Evolutionary conservation across 2,113 vertebrate species (phyloP), one percentile per base, ranked within the genome.

Genomic region (Hippocampus zosterae): DNA sequence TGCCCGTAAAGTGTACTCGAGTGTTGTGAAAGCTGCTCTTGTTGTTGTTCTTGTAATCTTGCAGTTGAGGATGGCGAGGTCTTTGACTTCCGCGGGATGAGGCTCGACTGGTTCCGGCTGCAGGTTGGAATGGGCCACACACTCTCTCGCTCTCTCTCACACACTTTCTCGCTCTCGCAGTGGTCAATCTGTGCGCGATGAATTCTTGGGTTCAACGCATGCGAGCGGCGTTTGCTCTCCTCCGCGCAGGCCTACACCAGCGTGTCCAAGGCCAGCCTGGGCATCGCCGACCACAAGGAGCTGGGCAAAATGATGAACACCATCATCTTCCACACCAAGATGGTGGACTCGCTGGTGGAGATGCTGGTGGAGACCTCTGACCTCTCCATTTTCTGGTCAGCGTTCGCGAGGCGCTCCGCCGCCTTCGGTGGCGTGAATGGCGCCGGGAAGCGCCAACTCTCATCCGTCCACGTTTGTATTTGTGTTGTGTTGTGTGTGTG

Each of bases 241-340:
- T 53, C 12, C 57, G 68, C 71, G 27, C 69, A 98, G 97, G 96
- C 96, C 29, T 99, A 99, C 85, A 98, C 97, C 57, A 98, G 97
- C 29, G 97, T 99, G 68, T 98, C 96, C 42, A 99, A 99, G 91
- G 96, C 97, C 77, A 97, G 95, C 0, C 93, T 99, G 33, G 88
- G 96, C 52, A 94, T 99, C 13, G 94, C 95, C 0, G 97, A 98
- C 87, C 97, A 99, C 76, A 94, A 95, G 82, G 97, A 99, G 87
- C 94, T 99, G n/a, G 97, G 97, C 67, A 99, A 98, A 81, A 98
- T 99, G 97, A 98, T 98, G 96, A 99, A 98, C 89, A 99, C 97
- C 59, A 99, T 99, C 65, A 98, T 98, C 88, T 98, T 99, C 85
- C 97, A 99, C 90, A 99, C 97, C 62, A 99, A 99, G 92, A 99